These are phyloP conservation scores for Ptiloglossa arizonensis DNA, from an alignment of 1,140 invertebrate genomes.

Conservation along the genomic window DNA sequence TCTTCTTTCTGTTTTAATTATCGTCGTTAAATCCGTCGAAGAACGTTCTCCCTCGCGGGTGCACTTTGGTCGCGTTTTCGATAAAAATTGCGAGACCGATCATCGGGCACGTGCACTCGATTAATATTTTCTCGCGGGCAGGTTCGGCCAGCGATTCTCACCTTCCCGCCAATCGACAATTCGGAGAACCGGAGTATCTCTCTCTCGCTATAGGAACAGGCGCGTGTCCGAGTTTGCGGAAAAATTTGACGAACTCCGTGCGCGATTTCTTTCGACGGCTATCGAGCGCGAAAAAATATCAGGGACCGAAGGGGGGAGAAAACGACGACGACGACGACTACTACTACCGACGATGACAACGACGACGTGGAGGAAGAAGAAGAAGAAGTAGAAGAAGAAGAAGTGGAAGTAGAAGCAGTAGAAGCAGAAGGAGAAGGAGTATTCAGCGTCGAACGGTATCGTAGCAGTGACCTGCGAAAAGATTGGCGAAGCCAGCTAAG, in stretches of 20 bases:
- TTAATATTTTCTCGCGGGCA: background rate
- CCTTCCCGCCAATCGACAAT: background rate
- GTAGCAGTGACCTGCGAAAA: constrained; percentile 49
- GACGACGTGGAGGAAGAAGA: background rate
- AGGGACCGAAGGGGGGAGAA: background rate
- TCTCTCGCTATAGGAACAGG: background rate
- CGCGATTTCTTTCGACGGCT: constrained; percentile 14
- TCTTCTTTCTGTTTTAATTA: too few relatives aligned
- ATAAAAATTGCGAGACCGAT: too few relatives aligned
- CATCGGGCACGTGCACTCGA: background rate
- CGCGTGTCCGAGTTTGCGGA: constrained; percentile 25
- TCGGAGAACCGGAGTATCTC: background rate
- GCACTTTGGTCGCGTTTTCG: too few relatives aligned
- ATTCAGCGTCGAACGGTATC: constrained; percentile 37
- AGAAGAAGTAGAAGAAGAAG: background rate
- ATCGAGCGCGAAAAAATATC: constrained; percentile 25
- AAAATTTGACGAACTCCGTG: constrained; percentile 46
- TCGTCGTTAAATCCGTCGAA: too few relatives aligned
- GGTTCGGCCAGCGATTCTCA: background rate
- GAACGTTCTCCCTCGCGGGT: too few relatives aligned
- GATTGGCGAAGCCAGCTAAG: constrained; percentile 57
- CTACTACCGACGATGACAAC: background rate
- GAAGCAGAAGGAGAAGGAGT: background rate
- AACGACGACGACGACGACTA: background rate
- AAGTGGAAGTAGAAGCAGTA: background rate